phyloP scores from a whole-genome alignment of 2,888 invertebrate genomes.

The Erannis defoliaria region DNA sequence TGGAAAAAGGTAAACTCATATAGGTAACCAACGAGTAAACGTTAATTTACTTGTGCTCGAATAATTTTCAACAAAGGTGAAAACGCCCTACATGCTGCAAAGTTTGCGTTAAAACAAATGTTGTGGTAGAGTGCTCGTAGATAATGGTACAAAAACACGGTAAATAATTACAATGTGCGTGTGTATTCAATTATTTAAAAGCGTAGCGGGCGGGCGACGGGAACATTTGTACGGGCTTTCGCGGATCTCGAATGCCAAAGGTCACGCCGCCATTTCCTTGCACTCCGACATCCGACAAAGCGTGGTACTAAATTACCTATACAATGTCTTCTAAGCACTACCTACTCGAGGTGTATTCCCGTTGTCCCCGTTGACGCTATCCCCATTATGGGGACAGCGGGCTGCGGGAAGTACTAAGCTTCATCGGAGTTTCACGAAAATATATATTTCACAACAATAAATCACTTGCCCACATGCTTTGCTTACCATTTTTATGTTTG shows the following conservation, averaged over 20 bases:
- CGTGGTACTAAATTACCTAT: too few species aligned
- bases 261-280: conserved; percentile 54
- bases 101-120: conserved; percentile 45
- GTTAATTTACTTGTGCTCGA: conserved; percentile 29
- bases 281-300: conserved; percentile 55
- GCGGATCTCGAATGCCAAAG: conserved; percentile 64
- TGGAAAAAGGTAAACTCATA: conserved; percentile 15
- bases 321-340: too few species aligned
- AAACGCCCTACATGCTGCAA: conserved; percentile 32
- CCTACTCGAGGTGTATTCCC: too few species aligned
- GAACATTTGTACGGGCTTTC: conserved; percentile 50
- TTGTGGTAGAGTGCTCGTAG: conserved; percentile 45
- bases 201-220: conserved; percentile 38
- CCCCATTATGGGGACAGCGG: too few species aligned
- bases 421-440: too few species aligned
- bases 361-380: too few species aligned
- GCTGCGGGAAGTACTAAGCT: too few species aligned
- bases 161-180: conserved; percentile 44
- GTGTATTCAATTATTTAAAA: conserved; percentile 59
- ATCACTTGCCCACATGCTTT: too few species aligned
- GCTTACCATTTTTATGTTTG: too few species aligned
- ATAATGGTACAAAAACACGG: conserved; percentile 49
- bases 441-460: too few species aligned
- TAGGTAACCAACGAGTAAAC: conserved; percentile 24
- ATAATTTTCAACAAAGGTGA: conserved; percentile 35